Evolutionary conservation across 2,888 invertebrate species (phyloP).

Genomic region (Cantharis rustica): DNA sequence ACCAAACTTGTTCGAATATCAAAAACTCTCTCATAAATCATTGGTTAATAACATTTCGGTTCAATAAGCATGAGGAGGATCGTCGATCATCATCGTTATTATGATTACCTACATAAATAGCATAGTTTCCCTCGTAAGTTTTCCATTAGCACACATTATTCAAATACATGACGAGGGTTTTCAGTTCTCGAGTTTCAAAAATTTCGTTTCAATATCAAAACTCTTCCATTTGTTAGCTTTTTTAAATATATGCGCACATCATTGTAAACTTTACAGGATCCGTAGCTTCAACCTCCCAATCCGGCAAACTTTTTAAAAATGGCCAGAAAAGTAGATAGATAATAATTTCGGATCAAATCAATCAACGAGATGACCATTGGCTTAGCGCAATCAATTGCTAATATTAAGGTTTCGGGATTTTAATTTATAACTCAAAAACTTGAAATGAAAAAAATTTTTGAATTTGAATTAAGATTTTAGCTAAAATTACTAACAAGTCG

Average conservation of each 20-base stretch:
- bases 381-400: no score
- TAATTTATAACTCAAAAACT: no score
- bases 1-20: background rate
- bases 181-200: background rate
- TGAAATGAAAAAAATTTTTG: no score
- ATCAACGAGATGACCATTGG: no score
- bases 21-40: background rate
- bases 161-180: background rate
- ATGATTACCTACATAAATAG: background rate
- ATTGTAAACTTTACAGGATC: no score
- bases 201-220: background rate
- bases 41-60: background rate
- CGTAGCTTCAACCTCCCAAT: no score
- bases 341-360: no score
- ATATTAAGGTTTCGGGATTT: no score
- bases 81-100: background rate
- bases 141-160: background rate
- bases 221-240: background rate
- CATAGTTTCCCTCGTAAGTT: background rate
- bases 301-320: no score
- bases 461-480: no score
- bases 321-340: no score
- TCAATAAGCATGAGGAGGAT: background rate
- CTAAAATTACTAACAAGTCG: no score
- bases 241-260: background rate